These are phyloP conservation scores for Sylvietta virens DNA, from an alignment of 2,113 vertebrate genomes.

Conservation along the genomic window DNA sequence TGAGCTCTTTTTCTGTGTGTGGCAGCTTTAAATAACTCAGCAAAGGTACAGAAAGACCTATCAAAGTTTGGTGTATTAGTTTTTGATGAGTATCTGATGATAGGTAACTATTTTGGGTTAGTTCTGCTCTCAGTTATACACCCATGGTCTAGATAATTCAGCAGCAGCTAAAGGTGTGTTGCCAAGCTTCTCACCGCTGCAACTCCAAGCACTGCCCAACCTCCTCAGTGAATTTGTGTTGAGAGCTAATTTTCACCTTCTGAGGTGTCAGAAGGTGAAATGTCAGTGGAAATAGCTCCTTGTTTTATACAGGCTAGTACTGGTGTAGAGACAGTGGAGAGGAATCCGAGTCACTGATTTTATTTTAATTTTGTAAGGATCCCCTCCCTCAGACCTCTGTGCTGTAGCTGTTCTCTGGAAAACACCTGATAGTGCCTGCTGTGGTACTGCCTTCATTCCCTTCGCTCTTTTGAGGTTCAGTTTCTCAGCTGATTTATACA, in stretches of 20 bases:
- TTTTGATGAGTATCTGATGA: neutral
- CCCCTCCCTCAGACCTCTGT: neutral
- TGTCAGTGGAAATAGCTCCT: neutral
- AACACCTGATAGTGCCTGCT: rapidly evolving
- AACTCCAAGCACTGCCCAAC: neutral
- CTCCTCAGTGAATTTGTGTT: neutral
- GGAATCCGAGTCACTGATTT: rapidly evolving
- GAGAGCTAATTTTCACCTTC: neutral
- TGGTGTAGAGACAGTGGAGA: neutral
- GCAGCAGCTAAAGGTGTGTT: neutral
- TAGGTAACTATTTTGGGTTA: neutral
- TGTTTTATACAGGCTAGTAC: neutral
- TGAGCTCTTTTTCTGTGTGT: neutral
- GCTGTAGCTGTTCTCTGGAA: neutral
- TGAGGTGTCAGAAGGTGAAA: neutral
- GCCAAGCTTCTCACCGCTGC: neutral
- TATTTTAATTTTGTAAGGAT: neutral
- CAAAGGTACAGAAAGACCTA: neutral
- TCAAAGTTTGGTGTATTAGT: neutral
- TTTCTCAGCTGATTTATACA: neutral
- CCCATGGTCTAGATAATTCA: neutral
- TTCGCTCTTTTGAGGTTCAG: rapidly evolving
- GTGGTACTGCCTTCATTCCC: neutral
- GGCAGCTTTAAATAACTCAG: neutral
- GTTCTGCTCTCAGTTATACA: neutral